These are phyloP conservation scores for Acromyrmex charruanus DNA, from an alignment of 1,140 invertebrate species.

Conservation along the genomic window DNA sequence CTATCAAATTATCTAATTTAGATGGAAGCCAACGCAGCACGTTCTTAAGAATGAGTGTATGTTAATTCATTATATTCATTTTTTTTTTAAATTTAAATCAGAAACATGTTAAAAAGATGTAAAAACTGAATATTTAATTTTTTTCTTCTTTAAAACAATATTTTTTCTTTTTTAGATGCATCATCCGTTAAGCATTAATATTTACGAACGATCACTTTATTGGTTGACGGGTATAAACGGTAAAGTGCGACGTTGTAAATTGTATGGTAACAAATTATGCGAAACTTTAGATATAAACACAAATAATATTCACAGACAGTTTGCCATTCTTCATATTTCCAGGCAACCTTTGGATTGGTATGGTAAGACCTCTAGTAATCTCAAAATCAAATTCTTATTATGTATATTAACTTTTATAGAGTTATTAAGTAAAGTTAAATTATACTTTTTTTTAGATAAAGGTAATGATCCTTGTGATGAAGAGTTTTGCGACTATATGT, in stretches of 20 bases:
- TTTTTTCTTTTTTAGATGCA: slow-evolving; percentile 76
- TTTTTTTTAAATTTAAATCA: not conserved
- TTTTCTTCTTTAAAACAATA: not conserved
- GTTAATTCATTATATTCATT: not conserved
- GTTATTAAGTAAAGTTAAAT: not conserved
- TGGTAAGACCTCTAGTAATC: not conserved
- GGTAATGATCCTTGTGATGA: slow-evolving; percentile 85
- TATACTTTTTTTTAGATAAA: slow-evolving; percentile 49
- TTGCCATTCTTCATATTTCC: slow-evolving; percentile 87
- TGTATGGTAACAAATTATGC: slow-evolving; percentile 85
- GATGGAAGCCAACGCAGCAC: slow-evolving; percentile 91
- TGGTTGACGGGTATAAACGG: slow-evolving; percentile 85
- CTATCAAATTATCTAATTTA: slow-evolving; percentile 91
- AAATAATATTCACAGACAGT: slow-evolving; percentile 82
- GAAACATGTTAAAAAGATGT: not conserved
- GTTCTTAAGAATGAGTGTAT: slow-evolving; percentile 64
- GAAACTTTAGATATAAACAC: slow-evolving; percentile 74
- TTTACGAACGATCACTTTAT: slow-evolving; percentile 89
- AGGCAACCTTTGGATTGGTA: slow-evolving; percentile 84
- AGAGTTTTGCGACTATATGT: slow-evolving; percentile 87
- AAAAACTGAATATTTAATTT: not conserved
- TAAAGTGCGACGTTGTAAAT: slow-evolving; percentile 86
- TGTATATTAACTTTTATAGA: not conserved
- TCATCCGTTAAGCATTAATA: slow-evolving; percentile 84
- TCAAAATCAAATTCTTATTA: not conserved